These are phyloP conservation scores for Elysia crispata DNA, from an alignment of 2,888 invertebrate species.

Conservation along the genomic window DNA sequence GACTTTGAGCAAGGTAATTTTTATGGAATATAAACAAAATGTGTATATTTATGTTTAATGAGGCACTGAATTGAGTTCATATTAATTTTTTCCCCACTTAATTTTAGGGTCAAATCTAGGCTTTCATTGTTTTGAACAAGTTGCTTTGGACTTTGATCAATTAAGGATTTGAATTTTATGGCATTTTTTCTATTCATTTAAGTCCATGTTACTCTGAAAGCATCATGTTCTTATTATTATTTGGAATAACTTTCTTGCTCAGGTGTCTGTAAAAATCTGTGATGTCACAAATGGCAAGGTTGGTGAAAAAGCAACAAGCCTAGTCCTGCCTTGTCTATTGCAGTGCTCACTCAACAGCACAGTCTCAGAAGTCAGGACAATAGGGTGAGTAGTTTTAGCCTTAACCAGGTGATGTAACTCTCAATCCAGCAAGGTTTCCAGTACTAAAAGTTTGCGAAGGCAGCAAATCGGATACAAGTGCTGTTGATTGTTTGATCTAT, in stretches of 20 bases:
- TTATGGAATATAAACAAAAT: no score
- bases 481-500: no score
- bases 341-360: slow-evolving; percentile 88
- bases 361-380: slow-evolving; percentile 87
- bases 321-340: slow-evolving; percentile 87
- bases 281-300: slow-evolving; percentile 74
- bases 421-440: no score
- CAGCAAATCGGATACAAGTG: no score
- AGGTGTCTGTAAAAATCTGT: slow-evolving; percentile 76
- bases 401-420: no score
- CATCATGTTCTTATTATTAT: not conserved
- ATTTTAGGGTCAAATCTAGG: not conserved
- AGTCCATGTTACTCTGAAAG: not conserved
- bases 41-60: no score
- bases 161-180: no score
- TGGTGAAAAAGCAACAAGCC: slow-evolving; percentile 71
- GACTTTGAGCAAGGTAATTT: slow-evolving; percentile 75
- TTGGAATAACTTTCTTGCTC: slow-evolving; percentile 30
- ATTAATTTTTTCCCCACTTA: not conserved
- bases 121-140: no score
- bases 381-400: slow-evolving; percentile 81
- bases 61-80: not conserved
- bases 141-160: no score
- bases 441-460: no score
- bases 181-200: not conserved